phyloP scores from a whole-genome alignment of 2,888 invertebrate species.

The Megaustenia siamemsis region DNA sequence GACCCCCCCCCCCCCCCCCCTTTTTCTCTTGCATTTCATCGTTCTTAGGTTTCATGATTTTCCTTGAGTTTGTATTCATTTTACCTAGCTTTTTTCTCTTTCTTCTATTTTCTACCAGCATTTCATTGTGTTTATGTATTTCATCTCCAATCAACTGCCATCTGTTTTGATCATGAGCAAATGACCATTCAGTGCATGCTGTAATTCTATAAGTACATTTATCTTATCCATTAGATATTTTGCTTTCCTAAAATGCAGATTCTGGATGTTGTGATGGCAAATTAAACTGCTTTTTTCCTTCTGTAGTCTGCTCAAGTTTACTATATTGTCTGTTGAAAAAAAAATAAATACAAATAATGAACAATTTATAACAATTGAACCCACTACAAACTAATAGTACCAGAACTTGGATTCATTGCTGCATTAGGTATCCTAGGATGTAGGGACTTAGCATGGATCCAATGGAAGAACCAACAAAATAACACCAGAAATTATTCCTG shows the following conservation, averaged over 20 bases:
- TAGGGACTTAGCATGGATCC: slow-evolving; percentile 78
- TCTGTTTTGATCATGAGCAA: too few relatives aligned
- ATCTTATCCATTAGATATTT: too few relatives aligned
- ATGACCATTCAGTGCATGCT: too few relatives aligned
- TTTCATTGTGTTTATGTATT: too few relatives aligned
- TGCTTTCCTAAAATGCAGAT: not conserved
- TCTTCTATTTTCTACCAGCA: too few relatives aligned
- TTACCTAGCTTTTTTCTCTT: too few relatives aligned
- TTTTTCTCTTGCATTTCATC: too few relatives aligned
- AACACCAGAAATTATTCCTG: slow-evolving; percentile 77
- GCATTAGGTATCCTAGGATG: slow-evolving; percentile 75
- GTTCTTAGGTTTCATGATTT: too few relatives aligned
- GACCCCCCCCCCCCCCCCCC: too few relatives aligned
- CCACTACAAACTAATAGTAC: slow-evolving; percentile 74
- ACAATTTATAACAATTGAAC: slow-evolving; percentile 62
- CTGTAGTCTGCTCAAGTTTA: not conserved
- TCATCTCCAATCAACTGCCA: too few relatives aligned
- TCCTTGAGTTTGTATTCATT: too few relatives aligned
- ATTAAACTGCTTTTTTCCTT: not conserved
- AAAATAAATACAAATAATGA: slow-evolving; percentile 62
- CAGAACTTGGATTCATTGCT: slow-evolving; percentile 71
- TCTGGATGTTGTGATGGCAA: not conserved
- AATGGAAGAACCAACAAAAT: slow-evolving; percentile 77
- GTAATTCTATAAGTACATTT: too few relatives aligned
- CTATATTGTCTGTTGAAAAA: slow-evolving; percentile 41